These are phyloP conservation scores for Mactra quadrangularis DNA, from an alignment of 1,140 invertebrate genomes.

Conservation along the genomic window DNA sequence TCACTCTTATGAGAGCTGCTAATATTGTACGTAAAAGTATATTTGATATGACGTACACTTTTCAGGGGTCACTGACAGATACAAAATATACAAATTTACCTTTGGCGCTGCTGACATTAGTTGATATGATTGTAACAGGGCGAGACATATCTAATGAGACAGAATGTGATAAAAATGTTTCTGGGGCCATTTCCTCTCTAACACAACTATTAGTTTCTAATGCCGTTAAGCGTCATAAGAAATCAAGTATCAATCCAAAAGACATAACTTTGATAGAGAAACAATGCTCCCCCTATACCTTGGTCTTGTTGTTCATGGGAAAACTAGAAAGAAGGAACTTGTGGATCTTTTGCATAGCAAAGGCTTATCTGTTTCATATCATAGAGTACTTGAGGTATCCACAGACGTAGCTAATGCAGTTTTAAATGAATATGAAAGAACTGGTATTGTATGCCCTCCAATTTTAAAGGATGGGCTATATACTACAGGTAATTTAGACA, in stretches of 20 bases:
- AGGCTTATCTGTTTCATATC: constrained; percentile 41
- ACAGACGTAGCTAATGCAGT: constrained; percentile 38
- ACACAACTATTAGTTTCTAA: neutral
- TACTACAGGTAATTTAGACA: too few relatives aligned
- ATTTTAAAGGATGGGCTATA: too few relatives aligned
- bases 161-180: neutral
- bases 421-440: constrained; percentile 1
- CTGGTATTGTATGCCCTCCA: constrained; percentile 19
- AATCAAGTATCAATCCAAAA: neutral
- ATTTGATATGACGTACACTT: neutral
- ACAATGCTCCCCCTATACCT: constrained; percentile 25
- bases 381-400: constrained; percentile 40
- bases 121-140: neutral
- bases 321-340: constrained; percentile 37
- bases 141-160: neutral
- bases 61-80: neutral
- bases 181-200: neutral
- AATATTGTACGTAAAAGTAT: neutral
- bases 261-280: constrained; percentile 9
- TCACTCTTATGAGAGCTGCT: neutral
- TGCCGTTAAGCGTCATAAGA: neutral
- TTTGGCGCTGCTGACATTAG: neutral
- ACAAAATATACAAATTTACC: neutral
- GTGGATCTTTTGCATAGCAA: constrained; percentile 18
- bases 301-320: constrained; percentile 16